Conservation (phyloP, 2,797 vertebrate genomes). For the Ara ararauna region DNA sequence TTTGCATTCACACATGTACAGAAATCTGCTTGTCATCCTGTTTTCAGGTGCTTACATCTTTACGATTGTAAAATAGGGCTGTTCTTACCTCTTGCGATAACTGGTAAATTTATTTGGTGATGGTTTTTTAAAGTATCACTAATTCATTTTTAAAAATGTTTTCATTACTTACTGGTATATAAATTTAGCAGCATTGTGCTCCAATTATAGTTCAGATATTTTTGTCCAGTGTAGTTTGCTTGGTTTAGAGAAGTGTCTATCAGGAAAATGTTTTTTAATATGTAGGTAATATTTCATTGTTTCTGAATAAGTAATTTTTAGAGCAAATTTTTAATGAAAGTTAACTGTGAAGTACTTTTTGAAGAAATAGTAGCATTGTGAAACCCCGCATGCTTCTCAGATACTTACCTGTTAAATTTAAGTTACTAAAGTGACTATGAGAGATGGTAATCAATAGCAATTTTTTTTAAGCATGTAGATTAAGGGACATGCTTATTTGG, state of each 20-base stretch:
- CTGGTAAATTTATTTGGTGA: background rate
- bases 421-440: background rate
- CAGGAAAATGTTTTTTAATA: background rate
- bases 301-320: background rate
- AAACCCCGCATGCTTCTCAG: background rate
- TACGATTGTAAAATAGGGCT: background rate
- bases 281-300: background rate
- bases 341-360: background rate
- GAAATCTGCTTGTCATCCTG: background rate
- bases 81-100: background rate
- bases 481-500: background rate
- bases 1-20: background rate
- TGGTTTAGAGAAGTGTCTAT: background rate
- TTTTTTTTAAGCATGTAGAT: background rate
- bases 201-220: background rate
- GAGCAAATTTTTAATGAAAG: background rate
- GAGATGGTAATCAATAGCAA: background rate
- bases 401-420: background rate
- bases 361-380: background rate
- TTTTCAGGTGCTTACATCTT: background rate
- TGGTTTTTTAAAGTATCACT: background rate
- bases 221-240: background rate
- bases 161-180: background rate
- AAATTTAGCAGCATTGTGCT: background rate
- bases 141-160: background rate